phyloP scores from a whole-genome alignment of 2,113 vertebrate genomes.

The Percopsis transmontana region DNA sequence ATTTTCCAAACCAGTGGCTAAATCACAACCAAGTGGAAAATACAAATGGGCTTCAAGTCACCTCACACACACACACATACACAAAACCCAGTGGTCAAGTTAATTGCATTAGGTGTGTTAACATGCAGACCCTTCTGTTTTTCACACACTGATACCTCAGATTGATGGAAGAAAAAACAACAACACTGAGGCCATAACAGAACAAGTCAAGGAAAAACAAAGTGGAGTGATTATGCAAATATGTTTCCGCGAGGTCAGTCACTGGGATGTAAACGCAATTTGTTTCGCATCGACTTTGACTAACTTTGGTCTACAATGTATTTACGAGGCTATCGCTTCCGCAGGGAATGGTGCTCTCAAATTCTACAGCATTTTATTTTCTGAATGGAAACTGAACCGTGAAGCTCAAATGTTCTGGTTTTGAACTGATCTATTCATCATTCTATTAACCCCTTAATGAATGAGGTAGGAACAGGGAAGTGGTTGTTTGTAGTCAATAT shows the following conservation, averaged over 20 bases:
- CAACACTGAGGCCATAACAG: neutral
- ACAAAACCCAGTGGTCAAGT: conserved; percentile 58
- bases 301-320: conserved; percentile 14
- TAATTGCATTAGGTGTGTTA: conserved; percentile 68
- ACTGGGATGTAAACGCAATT: conserved; percentile 31
- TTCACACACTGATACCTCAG: conserved; percentile 67
- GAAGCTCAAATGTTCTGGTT: no score
- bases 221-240: conserved; percentile 40
- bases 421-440: no score
- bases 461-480: no score
- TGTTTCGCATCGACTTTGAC: conserved; percentile 21
- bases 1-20: neutral
- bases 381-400: no score
- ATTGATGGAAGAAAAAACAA: conserved; percentile 33
- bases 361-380: no score
- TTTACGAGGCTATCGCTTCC: conserved; percentile 6
- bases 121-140: conserved; percentile 63
- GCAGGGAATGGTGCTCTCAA: conserved; percentile 5
- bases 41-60: neutral
- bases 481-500: no score
- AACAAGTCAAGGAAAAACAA: conserved; percentile 13
- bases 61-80: conserved; percentile 21
- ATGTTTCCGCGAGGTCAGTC: conserved; percentile 26
- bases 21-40: neutral
- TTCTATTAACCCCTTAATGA: no score